phyloP scores from a whole-genome alignment of 2,797 vertebrate genomes.

The Pitangus sulphuratus region DNA sequence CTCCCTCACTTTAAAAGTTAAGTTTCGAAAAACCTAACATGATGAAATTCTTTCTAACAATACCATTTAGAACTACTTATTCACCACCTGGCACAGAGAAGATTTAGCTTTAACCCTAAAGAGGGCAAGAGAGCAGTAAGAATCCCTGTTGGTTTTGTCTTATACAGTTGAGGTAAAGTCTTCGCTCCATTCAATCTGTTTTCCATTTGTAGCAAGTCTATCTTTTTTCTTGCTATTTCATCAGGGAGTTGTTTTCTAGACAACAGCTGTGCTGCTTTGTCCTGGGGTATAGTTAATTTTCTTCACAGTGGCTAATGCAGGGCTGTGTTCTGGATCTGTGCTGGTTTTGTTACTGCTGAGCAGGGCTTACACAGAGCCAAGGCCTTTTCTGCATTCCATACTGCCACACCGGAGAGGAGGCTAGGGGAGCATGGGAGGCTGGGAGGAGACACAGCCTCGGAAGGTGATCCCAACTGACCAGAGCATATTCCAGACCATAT shows the following conservation, averaged over 20 bases:
- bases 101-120: background rate
- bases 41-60: background rate
- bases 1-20: background rate
- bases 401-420: rapidly evolving
- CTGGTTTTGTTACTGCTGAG: background rate
- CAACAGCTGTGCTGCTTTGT: background rate
- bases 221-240: background rate
- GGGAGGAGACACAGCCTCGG: background rate
- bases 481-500: background rate
- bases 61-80: background rate
- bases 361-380: background rate
- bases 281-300: background rate
- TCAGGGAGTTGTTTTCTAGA: background rate
- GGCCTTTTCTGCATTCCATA: background rate
- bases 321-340: background rate
- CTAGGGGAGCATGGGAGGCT: background rate
- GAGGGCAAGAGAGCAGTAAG: rapidly evolving
- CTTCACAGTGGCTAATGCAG: background rate
- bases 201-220: background rate
- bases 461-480: background rate
- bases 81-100: background rate
- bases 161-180: background rate
- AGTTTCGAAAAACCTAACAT: background rate
- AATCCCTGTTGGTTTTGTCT: background rate
- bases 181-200: background rate